These are phyloP conservation scores for Rhadinocentrus ornatus DNA, from an alignment of 2,797 vertebrate species.

Conservation along the genomic window DNA sequence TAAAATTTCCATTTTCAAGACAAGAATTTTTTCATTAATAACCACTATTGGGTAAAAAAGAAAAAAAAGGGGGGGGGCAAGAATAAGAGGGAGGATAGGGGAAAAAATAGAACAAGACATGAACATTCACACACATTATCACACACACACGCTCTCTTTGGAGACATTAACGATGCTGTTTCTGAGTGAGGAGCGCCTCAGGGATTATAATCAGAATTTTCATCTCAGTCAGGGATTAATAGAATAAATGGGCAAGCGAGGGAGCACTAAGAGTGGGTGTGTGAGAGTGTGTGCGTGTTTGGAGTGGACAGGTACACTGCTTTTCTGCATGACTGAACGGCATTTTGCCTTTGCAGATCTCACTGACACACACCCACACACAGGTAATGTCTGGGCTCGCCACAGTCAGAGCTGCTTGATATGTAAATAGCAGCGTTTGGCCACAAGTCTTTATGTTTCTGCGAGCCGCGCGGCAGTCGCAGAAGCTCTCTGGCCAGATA, in stretches of 20 bases:
- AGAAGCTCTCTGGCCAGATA: conserved; percentile 15
- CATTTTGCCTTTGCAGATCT: conserved; percentile 47
- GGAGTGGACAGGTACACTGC: conserved; percentile 31
- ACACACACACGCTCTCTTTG: conserved; percentile 62
- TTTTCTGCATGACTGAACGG: conserved; percentile 63
- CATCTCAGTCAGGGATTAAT: conserved; percentile 80
- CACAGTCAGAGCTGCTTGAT: conserved; percentile 64
- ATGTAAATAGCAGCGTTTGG: conserved; percentile 68
- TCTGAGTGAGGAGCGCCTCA: conserved; percentile 73
- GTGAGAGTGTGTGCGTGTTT: conserved; percentile 30
- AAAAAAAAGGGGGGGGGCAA: not conserved
- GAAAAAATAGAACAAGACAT: not conserved
- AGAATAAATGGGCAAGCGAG: conserved; percentile 75
- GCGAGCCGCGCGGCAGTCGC: conserved; percentile 46
- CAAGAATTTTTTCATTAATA: conserved; percentile 36
- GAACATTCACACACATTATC: conserved; percentile 29
- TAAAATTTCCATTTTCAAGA: conserved; percentile 51
- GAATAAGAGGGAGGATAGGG: not conserved
- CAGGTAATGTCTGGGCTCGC: conserved; percentile 56
- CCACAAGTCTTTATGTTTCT: conserved; percentile 69
- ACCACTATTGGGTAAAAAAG: conserved; percentile 28
- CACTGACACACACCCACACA: conserved; percentile 41
- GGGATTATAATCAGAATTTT: conserved; percentile 81
- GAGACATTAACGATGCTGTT: conserved; percentile 75
- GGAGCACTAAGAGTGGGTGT: conserved; percentile 39